Conservation (phyloP, 2,797 vertebrate genomes). For the Chrosomus eos region DNA sequence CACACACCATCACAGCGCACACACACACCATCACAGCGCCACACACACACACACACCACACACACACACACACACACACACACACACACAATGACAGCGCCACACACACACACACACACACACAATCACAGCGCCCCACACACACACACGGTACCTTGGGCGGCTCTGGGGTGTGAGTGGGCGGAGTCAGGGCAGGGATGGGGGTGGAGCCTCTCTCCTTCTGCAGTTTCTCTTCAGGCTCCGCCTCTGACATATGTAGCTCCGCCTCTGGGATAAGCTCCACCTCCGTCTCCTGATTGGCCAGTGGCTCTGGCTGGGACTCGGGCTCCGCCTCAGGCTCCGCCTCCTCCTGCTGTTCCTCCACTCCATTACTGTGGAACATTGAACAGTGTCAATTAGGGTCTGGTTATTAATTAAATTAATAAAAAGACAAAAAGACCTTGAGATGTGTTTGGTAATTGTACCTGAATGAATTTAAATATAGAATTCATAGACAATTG, state of each 20-base stretch:
- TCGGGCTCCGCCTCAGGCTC: constrained; percentile 77
- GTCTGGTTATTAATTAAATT: too few relatives aligned
- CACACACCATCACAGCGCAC: too few relatives aligned
- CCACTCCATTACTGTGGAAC: constrained; percentile 79
- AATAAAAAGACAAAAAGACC: too few relatives aligned
- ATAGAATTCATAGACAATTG: too few relatives aligned
- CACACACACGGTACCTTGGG: constrained; percentile 76
- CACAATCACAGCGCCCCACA: too few relatives aligned
- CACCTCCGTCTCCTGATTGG: constrained; percentile 40
- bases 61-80: neutral
- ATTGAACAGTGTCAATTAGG: too few relatives aligned
- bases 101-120: neutral
- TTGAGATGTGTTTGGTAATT: too few relatives aligned
- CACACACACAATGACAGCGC: too few relatives aligned
- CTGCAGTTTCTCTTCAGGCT: constrained; percentile 80
- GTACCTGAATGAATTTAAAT: too few relatives aligned
- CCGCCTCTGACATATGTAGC: constrained; percentile 79
- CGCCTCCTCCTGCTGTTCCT: constrained; percentile 55
- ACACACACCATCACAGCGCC: too few relatives aligned
- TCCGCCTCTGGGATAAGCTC: constrained; percentile 72
- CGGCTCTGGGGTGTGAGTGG: constrained; percentile 80
- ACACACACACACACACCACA: too few relatives aligned
- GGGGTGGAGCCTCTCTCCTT: constrained; percentile 84
- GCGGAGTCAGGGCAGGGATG: constrained; percentile 78
- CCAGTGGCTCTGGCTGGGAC: constrained; percentile 53